Conservation (phyloP, 1,140 invertebrate species). For the Cyrtorhinus lividipennis region DNA sequence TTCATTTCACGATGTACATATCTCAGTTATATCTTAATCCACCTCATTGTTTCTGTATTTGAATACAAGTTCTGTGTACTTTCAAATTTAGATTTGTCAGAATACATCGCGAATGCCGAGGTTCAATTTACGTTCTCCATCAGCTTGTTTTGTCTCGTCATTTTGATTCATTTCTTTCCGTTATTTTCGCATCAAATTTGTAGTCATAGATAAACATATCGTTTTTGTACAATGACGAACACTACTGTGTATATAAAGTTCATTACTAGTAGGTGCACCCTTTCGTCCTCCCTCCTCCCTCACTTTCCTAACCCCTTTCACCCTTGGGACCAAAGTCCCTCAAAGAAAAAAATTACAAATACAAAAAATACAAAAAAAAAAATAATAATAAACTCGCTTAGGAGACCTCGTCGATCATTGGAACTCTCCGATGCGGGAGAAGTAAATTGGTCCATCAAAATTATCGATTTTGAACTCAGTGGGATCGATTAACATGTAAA, state of each 20-base stretch:
- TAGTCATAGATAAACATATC: not conserved
- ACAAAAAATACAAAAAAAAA: too few species aligned
- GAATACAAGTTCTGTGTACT: too few species aligned
- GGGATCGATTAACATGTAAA: not conserved
- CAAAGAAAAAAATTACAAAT: not conserved
- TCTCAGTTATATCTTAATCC: too few species aligned
- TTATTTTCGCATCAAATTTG: too few species aligned
- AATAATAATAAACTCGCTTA: too few species aligned
- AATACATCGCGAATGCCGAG: too few species aligned
- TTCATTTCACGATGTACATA: too few species aligned
- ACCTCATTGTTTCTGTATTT: too few species aligned
- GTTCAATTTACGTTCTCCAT: too few species aligned
- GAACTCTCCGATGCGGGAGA: not conserved
- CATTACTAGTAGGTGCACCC: not conserved
- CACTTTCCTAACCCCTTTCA: not conserved
- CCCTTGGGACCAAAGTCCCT: slow-evolving; percentile 2
- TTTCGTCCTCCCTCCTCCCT: not conserved
- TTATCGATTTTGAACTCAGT: not conserved
- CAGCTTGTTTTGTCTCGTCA: not conserved
- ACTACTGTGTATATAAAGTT: not conserved
- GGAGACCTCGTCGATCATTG: not conserved
- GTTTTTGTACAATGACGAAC: slow-evolving; percentile 8
- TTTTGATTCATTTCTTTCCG: too few species aligned
- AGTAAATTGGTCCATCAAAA: not conserved
- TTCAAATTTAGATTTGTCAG: too few species aligned